Evolutionary conservation across 2,888 invertebrate species (phyloP).

Genomic region (Stramonita haemastoma): DNA sequence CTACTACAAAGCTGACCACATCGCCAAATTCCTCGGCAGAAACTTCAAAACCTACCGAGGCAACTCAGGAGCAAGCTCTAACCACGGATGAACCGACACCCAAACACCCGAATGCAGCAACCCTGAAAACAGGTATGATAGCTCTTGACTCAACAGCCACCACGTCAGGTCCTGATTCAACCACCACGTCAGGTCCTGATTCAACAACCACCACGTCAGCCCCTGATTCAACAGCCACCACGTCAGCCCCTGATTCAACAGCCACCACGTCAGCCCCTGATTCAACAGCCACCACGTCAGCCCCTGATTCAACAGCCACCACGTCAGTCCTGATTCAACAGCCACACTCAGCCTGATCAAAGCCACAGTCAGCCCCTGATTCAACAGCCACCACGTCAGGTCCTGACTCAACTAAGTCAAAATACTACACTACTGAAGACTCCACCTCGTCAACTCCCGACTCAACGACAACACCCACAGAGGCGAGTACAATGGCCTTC

Average conservation of each 20-base stretch:
- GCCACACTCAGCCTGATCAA: not conserved
- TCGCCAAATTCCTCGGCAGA: no score
- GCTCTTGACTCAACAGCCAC: not conserved
- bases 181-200: not conserved
- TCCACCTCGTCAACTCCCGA: not conserved
- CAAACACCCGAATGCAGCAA: not conserved
- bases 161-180: not conserved
- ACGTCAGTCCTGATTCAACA: not conserved
- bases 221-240: not conserved
- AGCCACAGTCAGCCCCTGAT: not conserved
- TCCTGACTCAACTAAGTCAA: not conserved
- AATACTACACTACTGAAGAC: no score
- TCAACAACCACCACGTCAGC: not conserved
- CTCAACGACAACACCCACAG: not conserved
- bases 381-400: not conserved
- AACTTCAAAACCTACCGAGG: not conserved
- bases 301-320: not conserved
- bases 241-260: not conserved
- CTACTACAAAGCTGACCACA: no score
- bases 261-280: not conserved
- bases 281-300: not conserved
- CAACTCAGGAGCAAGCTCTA: not conserved
- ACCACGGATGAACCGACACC: not conserved
- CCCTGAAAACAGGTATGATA: not conserved
- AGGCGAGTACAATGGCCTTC: not conserved